Evolutionary conservation across 2,113 vertebrate species (phyloP), one percentile per base, ranked within the genome.

Genomic region (Austrofundulus limnaeus): DNA sequence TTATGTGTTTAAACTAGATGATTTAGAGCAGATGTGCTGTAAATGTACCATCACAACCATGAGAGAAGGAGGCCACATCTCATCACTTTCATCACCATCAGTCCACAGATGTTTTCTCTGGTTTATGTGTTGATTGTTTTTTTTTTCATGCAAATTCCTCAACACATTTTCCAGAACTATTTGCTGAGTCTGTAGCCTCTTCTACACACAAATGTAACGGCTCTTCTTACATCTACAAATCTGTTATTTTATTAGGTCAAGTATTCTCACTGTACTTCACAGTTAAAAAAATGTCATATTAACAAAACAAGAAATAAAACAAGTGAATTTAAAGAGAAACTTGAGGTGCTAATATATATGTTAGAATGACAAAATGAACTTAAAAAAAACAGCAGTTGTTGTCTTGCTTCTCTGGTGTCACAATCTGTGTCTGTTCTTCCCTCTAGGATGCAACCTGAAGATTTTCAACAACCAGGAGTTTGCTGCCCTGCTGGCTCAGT

Each of bases 391-490:
- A n/a, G n/a, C n/a, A n/a, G 59, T 31, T 2, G 19, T 34, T 39
- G 11, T 46, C 13, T 31, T 49, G 34, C 9, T 28, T 34, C 45
- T 46, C 50, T 19, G 12, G 52, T 16, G 31, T 20, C 34, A 8
- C 37, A 39, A 2, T 16, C 21, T 19, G 16, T 21, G 3, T 45
- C 31, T 15, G 1, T 46, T 21, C 15, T 52, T 41, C 59, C 2
- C 41, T 19, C 68, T 90, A 99, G 97, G 97, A 1, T 98, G 97
- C 57, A 99, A 99, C 90, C 84, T 99, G 89, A 99, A 99, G 94
- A 99, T 99, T 21, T 99, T 99, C 74, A 99, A 99, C 89, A 99
- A 99, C 92, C 97, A 99, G 91, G 97, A 99, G 81, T 99, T 99
- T 0, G 97, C 97, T 0, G 97, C 97, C 0, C 92, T 99, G 46